Conservation (phyloP, 2,797 vertebrate genomes). For the Bradypodion ventrale region DNA sequence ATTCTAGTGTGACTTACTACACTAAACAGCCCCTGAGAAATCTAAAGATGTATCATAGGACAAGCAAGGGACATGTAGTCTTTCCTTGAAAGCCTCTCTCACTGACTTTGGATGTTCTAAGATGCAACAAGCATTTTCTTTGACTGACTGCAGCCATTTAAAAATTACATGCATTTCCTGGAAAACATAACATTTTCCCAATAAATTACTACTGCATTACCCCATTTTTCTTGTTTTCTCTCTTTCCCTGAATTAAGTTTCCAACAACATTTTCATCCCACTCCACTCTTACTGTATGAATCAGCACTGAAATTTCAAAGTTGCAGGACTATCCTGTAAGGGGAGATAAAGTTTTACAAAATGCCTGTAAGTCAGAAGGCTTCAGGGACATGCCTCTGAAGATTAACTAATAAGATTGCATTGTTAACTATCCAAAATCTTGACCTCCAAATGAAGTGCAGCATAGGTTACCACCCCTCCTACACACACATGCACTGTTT, state of each 20-base stretch:
- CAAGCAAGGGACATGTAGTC: too few relatives aligned
- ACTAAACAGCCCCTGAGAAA: neutral
- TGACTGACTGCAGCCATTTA: too few relatives aligned
- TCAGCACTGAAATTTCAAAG: neutral
- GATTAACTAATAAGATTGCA: neutral
- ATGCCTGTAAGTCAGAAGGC: neutral
- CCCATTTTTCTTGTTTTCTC: neutral
- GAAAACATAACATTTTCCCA: too few relatives aligned
- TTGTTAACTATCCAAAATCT: neutral
- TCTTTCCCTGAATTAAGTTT: neutral
- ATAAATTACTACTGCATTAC: neutral
- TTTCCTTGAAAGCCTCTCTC: neutral
- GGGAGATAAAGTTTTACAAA: neutral
- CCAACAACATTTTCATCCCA: neutral
- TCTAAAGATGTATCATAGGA: too few relatives aligned
- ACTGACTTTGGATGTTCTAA: too few relatives aligned
- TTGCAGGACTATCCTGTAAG: neutral
- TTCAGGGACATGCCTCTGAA: neutral
- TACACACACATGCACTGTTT: neutral
- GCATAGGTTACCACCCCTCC: neutral
- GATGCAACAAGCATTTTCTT: neutral
- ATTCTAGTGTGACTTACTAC: too few relatives aligned
- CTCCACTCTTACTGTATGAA: neutral
- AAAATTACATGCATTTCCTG: neutral
- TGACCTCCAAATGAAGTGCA: neutral